Conservation (phyloP, 2,888 invertebrate genomes). For the Diploptera punctata region DNA sequence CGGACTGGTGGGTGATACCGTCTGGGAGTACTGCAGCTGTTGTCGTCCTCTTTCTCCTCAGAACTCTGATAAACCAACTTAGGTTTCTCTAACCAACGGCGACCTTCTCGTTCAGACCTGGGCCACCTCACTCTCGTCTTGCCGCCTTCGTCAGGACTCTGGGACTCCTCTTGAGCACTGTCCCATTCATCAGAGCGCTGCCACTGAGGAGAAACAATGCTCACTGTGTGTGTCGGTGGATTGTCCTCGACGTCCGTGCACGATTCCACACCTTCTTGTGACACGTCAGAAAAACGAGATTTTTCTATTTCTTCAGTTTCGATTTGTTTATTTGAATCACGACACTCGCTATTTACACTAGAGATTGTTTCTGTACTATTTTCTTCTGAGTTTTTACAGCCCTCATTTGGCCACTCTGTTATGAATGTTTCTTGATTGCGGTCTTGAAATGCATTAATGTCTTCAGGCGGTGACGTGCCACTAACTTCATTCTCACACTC, state of each 20-base stretch:
- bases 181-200: constrained; percentile 45
- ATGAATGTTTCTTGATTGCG: constrained; percentile 45
- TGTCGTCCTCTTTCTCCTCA: constrained; percentile 71
- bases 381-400: neutral
- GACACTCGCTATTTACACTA: no score
- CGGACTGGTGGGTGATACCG: constrained; percentile 50
- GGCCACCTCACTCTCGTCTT: neutral
- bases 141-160: constrained; percentile 55
- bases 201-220: neutral
- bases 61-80: constrained; percentile 72
- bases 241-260: constrained; percentile 21
- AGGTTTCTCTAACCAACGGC: constrained; percentile 16
- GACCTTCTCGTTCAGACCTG: neutral
- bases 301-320: neutral
- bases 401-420: constrained; percentile 52
- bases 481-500: neutral
- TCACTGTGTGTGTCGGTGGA: constrained; percentile 3
- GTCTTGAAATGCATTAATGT: neutral
- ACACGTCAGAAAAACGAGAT: neutral
- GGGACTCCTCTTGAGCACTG: constrained; percentile 53
- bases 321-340: no score
- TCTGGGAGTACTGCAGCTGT: constrained; percentile 35
- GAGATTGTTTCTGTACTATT: no score
- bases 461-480: neutral
- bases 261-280: constrained; percentile 5